Evolutionary conservation across 2,888 invertebrate genomes (phyloP), one percentile per base, ranked within the genome.

Genomic region (Dioctria linearis): DNA sequence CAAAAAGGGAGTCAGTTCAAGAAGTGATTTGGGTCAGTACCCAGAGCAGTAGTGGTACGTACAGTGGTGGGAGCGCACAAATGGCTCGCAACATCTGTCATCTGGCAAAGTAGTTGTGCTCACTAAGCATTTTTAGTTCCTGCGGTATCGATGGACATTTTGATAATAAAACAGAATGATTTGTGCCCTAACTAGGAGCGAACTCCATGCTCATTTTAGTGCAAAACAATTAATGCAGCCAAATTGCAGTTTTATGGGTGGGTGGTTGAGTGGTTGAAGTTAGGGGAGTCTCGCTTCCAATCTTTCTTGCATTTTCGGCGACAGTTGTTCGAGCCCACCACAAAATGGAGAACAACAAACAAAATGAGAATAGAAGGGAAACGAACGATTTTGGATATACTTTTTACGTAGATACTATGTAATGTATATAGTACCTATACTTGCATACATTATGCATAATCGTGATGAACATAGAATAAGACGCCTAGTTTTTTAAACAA

Each of bases 11-110:
- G 43, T 25, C 43, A 67, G 46, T 67, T 43, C 43, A 13, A 43
- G 67, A 46, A 67, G 67, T 46, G 67, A 46, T 43, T 42, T 42
- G 66, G 66, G 66, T 66, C 66, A 42, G 43, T 9, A 8, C 51
- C 51, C 6, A 49, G n/a, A n/a, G n/a, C n/a, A n/a, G 11, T 2
- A 11, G 51, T 49, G 6, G 8, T 49, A 11, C 8, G 8, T 49
- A 49, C 51, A 49, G 51, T 49, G 51, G 51, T 59, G 67, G 46
- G 25, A 43, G 67, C 6, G 67, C 67, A 67, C 67, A 67, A 67
- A 67, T 67, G 80, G 80, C 76, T 80, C 78, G 76, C 80, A 80
- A 80, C 80, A 80, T 80, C 76, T 80, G 80, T 80, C 80, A 80
- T 80, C 59, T 61, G 67, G 66, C 75, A 46, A 67, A 76, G 80